phyloP scores from a whole-genome alignment of 1,140 invertebrate species.

The Palaemon carinicauda region DNA sequence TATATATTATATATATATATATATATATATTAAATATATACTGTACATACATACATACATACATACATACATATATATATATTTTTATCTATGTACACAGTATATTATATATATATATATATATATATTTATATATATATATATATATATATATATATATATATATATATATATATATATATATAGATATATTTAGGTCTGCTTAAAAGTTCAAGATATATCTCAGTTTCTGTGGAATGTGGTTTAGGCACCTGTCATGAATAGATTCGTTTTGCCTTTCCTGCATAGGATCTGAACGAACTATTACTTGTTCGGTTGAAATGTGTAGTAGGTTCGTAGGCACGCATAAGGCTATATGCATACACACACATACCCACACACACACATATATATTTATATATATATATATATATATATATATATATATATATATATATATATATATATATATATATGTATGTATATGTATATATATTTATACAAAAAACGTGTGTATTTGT shows the following conservation, averaged over 20 bases:
- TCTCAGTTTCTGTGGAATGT: too few relatives aligned
- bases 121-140: neutral
- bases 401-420: neutral
- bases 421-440: neutral
- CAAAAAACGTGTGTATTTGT: too few relatives aligned
- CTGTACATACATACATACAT: neutral
- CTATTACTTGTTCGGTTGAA: too few relatives aligned
- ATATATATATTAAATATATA: neutral
- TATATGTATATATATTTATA: neutral
- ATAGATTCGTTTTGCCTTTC: too few relatives aligned
- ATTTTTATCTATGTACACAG: neutral
- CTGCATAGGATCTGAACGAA: too few relatives aligned
- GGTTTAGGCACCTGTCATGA: too few relatives aligned
- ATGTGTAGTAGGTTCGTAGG: too few relatives aligned
- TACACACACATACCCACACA: neutral
- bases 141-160: neutral
- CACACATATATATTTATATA: neutral
- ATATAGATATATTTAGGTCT: neutral
- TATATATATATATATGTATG: neutral
- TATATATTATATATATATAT: slow-evolving; percentile 2
- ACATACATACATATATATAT: neutral
- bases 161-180: neutral
- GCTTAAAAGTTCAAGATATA: too few relatives aligned
- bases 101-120: neutral
- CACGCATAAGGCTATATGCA: too few relatives aligned